Base-by-base conservation (phyloP, 2,888 invertebrate genomes). In the Eumerus sabulonum region DNA sequence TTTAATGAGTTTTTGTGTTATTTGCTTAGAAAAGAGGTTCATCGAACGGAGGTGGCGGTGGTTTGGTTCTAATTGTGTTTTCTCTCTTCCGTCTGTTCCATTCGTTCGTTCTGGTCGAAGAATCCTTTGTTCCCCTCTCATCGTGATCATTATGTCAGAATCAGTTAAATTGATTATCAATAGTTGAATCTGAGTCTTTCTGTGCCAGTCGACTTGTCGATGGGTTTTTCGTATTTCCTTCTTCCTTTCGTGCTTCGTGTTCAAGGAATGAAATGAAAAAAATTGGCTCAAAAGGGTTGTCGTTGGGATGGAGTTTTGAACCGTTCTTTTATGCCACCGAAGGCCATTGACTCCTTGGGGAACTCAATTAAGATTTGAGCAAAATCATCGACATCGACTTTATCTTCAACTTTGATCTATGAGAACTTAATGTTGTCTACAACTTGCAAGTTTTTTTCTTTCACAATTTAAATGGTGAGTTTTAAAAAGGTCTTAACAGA, bases 121-220 rank as follows among this genome's bases (percentile, higher is more conserved):
- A 42, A 40, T 19, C 2, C 18, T 42, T 56, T 56, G 56, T 56
- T 56, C 18, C 42, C 13, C 1, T 13, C 1, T 13, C 13, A 19
- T 18, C n/a, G 42, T 19, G 56, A 42, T 19, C 42, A 56, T 56
- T 56, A 13, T 13, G 54, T 42, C 54, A 42, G 42, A 40, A 56
- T 56, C 42, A 13, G 40, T 56, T 56, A 17, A 42, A 54, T 40
- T 54, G 54, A 54, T 54, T 54, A 56, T 42, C 56, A 42, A 40
- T 54, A 17, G 42, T 27, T 56, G 40, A 18, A 40, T 56, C 17
- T 27, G 3, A 7, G 27, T 7, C 2, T n/a, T n/a, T 27, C 27
- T 4, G 27, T 27, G 3, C 27, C 27, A 27, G 7, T 27, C 27
- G 27, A 36, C 12, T 40, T 14, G 16, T 5, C n/a, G 38, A 40